Evolutionary conservation across 2,888 invertebrate genomes (phyloP), one percentile per base, ranked within the genome.

Genomic region (Lochmaea capreae): DNA sequence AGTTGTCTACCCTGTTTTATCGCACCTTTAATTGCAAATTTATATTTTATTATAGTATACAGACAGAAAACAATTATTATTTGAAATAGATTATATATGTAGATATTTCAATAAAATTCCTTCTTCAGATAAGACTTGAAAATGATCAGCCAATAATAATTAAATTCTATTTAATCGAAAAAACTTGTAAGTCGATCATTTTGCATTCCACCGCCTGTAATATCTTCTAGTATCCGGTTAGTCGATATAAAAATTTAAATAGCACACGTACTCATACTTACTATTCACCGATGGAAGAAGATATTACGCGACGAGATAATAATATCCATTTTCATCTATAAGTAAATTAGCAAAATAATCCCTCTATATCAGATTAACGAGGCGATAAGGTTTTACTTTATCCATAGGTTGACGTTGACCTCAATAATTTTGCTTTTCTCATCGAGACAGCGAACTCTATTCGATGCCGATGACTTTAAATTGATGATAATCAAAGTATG

Each of bases 331-430:
- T 69, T 63, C 70, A 75, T 75, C 72, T 76, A 61, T 73, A 68
- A 72, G 66, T 63, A 72, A 75, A 66, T 75, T 68, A 72, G 62
- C 69, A 63, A 67, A 72, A 75, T 72, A 72, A 76, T 67, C 76
- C 62, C 69, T 66, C 65, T 69, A 67, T 71, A 68, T 70, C 52
- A 71, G 73, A 73, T 76, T 75, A 67, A 72, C 61, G 71, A 65
- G 62, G 14, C 10, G 70, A 71, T 74, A 71, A 68, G 65, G 67
- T 22, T 67, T 68, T 66, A 63, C 62, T 10, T 59, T 68, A 43
- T 68, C 46, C 49, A 49, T 26, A 61, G 67, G 22, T 33, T 71
- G 26, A 71, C 16, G 16, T 5, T 71, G 65, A 65, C 65, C 65
- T 65, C 61, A 22, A 57, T 65, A 54, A 39, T 46, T 62, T 5